A percentile compares a stretch with the other conserved stretches of the same genome.
Evolutionary conservation across 1,140 invertebrate species (phyloP).

Genomic region (Venturia canescens): DNA sequence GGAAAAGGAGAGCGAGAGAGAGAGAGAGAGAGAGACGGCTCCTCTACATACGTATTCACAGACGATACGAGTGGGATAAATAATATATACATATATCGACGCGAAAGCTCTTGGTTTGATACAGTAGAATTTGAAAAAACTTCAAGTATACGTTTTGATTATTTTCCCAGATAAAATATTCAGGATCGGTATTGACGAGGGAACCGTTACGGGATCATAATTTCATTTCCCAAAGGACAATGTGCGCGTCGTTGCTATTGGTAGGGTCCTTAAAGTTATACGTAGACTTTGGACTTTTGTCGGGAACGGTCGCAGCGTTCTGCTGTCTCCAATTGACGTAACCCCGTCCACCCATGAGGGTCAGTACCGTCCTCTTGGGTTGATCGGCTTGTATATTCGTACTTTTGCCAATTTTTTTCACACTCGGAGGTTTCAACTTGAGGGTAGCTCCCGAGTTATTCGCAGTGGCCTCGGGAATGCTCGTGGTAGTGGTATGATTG

Average conservation of each 20-base stretch:
- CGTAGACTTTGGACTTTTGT: conserved; percentile 69
- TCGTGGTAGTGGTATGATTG: conserved; percentile 47
- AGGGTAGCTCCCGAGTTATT: conserved; percentile 35
- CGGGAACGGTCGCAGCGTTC: conserved; percentile 64
- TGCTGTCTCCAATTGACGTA: conserved; percentile 89
- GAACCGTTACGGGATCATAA: conserved; percentile 80
- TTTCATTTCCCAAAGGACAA: conserved; percentile 94
- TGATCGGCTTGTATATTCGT: conserved; percentile 74
- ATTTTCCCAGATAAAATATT: no score
- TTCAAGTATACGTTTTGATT: no score
- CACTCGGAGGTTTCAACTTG: conserved; percentile 52
- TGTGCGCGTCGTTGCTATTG: conserved; percentile 88
- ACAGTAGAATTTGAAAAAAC: no score
- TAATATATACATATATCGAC: no score
- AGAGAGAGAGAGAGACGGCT: neutral
- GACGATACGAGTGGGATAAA: neutral
- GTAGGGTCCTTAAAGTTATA: conserved; percentile 77
- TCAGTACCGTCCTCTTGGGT: conserved; percentile 87
- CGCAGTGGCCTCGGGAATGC: conserved; percentile 22
- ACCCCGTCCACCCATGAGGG: conserved; percentile 90
- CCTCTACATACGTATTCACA: neutral
- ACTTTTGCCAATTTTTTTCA: conserved; percentile 66
- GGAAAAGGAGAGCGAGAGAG: no score
- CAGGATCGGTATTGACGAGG: no score
- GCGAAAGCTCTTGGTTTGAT: no score